Conservation (phyloP, 2,797 vertebrate genomes). For the Phaenicophaeus curvirostris region DNA sequence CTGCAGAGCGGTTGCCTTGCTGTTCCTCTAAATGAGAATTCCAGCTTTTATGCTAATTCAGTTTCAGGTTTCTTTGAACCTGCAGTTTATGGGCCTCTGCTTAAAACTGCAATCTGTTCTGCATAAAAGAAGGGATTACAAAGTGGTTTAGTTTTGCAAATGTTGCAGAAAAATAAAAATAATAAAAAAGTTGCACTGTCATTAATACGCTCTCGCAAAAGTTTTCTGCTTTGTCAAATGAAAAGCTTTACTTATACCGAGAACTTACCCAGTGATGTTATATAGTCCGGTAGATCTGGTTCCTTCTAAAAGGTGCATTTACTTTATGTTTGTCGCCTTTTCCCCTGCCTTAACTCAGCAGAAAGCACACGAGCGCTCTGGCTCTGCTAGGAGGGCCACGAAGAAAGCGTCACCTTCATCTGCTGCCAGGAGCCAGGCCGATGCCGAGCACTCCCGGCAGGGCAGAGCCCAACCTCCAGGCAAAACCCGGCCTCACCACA, state of each 20-base stretch:
- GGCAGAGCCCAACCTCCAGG: neutral
- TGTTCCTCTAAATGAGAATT: slow-evolving; percentile 75
- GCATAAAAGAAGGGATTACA: slow-evolving; percentile 79
- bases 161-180: slow-evolving; percentile 71
- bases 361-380: neutral
- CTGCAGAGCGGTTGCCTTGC: slow-evolving; percentile 75
- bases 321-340: neutral
- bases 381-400: neutral
- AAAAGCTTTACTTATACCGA: neutral
- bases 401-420: neutral
- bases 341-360: neutral
- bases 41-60: slow-evolving; percentile 82
- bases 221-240: slow-evolving; percentile 65
- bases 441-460: neutral
- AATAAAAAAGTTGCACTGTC: slow-evolving; percentile 66
- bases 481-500: fast-evolving
- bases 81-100: slow-evolving; percentile 77
- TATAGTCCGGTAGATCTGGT: neutral
- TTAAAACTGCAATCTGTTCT: slow-evolving; percentile 82
- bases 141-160: slow-evolving; percentile 76
- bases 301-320: neutral
- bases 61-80: slow-evolving; percentile 82
- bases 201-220: slow-evolving; percentile 53
- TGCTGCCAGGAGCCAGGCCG: neutral
- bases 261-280: neutral